These are phyloP conservation scores for Carcinoscorpius rotundicauda DNA, from an alignment of 1,140 invertebrate species.

Conservation along the genomic window DNA sequence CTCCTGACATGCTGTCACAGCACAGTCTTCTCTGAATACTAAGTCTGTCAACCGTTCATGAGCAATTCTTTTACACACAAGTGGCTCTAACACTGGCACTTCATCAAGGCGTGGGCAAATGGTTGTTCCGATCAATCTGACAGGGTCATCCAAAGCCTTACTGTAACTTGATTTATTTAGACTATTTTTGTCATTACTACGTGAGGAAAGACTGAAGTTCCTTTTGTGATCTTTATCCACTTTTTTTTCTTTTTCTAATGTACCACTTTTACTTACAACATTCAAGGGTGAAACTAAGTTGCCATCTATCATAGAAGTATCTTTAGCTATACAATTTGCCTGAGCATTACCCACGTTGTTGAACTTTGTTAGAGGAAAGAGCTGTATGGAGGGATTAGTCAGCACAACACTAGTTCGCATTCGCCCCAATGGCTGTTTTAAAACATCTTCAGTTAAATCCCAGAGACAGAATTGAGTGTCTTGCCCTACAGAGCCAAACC, in stretches of 20 bases:
- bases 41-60: conserved; percentile 89
- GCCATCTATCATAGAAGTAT: conserved; percentile 15
- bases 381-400: conserved; percentile 20
- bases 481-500: conserved; percentile 92
- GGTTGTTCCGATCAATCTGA: conserved; percentile 71
- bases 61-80: conserved; percentile 95
- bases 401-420: conserved; percentile 25
- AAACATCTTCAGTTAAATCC: conserved; percentile 90
- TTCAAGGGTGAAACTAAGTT: conserved; percentile 14
- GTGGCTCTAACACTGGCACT: conserved; percentile 87
- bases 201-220: conserved; percentile 51
- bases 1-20: conserved; percentile 95
- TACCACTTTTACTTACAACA: conserved; percentile 15
- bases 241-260: conserved; percentile 41
- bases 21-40: conserved; percentile 88
- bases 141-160: conserved; percentile 50
- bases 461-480: conserved; percentile 96
- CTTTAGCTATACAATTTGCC: conserved; percentile 21
- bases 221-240: conserved; percentile 55
- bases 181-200: conserved; percentile 26
- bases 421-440: conserved; percentile 41
- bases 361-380: conserved; percentile 16
- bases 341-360: conserved; percentile 20
- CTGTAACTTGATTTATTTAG: conserved; percentile 28
- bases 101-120: conserved; percentile 91